Evolutionary conservation across 2,888 invertebrate species (phyloP).

Genomic region (Drosophila kanekoi): DNA sequence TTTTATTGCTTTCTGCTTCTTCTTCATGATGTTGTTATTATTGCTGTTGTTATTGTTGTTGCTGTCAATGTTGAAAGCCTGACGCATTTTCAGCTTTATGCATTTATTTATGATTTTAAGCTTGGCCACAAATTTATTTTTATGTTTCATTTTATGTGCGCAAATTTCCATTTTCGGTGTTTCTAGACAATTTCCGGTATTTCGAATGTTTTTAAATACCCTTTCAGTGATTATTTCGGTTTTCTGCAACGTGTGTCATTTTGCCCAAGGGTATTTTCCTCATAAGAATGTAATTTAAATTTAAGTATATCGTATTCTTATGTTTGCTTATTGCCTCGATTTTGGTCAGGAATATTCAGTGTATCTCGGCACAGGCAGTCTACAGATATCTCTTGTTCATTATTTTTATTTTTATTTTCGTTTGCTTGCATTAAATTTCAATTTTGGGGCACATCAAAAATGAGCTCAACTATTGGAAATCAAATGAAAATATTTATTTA

Average conservation of each 20-base stretch:
- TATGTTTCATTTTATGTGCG: slow-evolving; percentile 39
- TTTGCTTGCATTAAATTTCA: slow-evolving; percentile 37
- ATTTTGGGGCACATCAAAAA: slow-evolving; percentile 32
- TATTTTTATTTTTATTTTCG: slow-evolving; percentile 1
- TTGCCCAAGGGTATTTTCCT: too few species aligned
- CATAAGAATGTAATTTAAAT: too few species aligned
- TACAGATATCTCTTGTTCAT: slow-evolving; percentile 1
- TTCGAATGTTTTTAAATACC: slow-evolving; percentile 10
- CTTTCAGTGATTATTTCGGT: not conserved
- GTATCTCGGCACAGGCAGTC: too few species aligned
- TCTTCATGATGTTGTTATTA: slow-evolving; percentile 3
- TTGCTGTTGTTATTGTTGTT: slow-evolving; percentile 12
- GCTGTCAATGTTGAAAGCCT: slow-evolving; percentile 29
- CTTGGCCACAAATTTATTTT: slow-evolving; percentile 36
- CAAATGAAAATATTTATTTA: slow-evolving; percentile 66
- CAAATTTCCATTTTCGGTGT: slow-evolving; percentile 43
- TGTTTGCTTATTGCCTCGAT: too few species aligned
- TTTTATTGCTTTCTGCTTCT: slow-evolving; percentile 37
- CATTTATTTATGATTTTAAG: slow-evolving; percentile 68
- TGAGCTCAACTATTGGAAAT: slow-evolving; percentile 36
- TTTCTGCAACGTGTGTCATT: too few species aligned
- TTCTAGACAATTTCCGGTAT: slow-evolving; percentile 47
- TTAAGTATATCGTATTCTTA: too few species aligned
- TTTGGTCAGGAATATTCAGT: too few species aligned
- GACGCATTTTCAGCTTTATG: slow-evolving; percentile 51